Evolutionary conservation across 2,113 vertebrate species (phyloP), one percentile per base, ranked within the genome.

Genomic region (Dryoscopus gambensis): DNA sequence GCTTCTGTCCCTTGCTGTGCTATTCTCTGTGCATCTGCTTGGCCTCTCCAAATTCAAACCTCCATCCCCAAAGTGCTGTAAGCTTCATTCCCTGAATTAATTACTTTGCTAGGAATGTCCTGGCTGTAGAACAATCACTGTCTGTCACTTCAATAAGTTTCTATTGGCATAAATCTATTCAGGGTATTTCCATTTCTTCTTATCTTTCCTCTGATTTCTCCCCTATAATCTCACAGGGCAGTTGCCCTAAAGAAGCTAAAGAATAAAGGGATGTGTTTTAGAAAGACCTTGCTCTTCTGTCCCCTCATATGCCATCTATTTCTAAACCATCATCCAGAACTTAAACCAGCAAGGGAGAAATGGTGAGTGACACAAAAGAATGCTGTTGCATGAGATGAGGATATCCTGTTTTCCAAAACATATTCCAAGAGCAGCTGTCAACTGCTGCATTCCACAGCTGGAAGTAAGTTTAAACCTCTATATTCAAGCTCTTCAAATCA

Each of bases 341-440:
- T 70, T 93, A 65, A 65, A 40, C 18, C 49, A 92, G 52, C 55
- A 93, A 87, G 13, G 12, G 11, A n/a, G 35, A 50, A 84, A 71
- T 67, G 55, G 76, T 46, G 20, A 14, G 50, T 70, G 31, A 44
- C 42, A 56, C 27, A 35, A 63, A 87, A 82, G 9, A 68, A 70
- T 47, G 31, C 31, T 68, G 40, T 71, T 84, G 59, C 56, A 64
- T 55, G 69, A 79, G 75, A 52, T 64, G 44, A 59, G 40, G 83
- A 90, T 47, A 73, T 81, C 68, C 87, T 90, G 62, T 69, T 93
- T 93, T 84, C 57, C 37, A 75, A 25, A 1, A 3, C 1, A 3
- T 53, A 20, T 93, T 68, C 50, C 82, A 93, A 93, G 46, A 92
- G 27, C 73, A 96, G 75, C 82, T 94, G 95, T 79, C 73, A 97